Evolutionary conservation across 2,113 vertebrate genomes (phyloP).

Genomic region (Xiphophorus hellerii): DNA sequence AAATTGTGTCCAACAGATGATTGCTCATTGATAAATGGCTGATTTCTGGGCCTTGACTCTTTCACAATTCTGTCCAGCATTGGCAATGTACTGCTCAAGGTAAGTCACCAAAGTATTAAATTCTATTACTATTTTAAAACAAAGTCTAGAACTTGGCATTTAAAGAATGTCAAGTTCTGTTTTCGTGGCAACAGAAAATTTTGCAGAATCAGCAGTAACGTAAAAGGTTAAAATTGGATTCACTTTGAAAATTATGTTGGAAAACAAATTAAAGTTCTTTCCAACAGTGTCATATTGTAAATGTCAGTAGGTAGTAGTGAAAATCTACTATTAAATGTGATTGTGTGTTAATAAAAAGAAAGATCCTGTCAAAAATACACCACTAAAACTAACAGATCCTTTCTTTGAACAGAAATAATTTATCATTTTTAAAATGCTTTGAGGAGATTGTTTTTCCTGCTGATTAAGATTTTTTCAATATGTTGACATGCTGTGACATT

Average conservation of each 20-base stretch:
- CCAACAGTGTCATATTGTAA: not conserved
- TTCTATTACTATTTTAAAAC: conserved; percentile 28
- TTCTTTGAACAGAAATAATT: too few species aligned
- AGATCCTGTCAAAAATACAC: not conserved
- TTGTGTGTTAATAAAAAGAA: not conserved
- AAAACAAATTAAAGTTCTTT: not conserved
- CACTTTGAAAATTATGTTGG: not conserved
- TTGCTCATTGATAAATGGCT: conserved; percentile 43
- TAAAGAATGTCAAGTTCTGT: not conserved
- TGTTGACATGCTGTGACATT: too few species aligned
- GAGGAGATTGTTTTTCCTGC: too few species aligned
- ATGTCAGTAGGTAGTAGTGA: not conserved
- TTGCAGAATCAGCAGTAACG: not conserved
- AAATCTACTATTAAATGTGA: not conserved
- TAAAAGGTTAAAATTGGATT: not conserved
- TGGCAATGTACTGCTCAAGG: conserved; percentile 47
- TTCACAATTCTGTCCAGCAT: conserved; percentile 5
- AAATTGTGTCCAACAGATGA: conserved; percentile 30
- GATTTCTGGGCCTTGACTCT: conserved; percentile 23
- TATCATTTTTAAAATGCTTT: too few species aligned
- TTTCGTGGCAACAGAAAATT: not conserved
- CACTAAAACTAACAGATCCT: too few species aligned
- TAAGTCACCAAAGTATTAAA: conserved; percentile 16
- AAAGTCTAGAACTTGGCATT: conserved; percentile 3
- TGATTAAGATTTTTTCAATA: too few species aligned